These are phyloP conservation scores for Adelges cooleyi DNA, from an alignment of 1,140 invertebrate species.

Conservation along the genomic window DNA sequence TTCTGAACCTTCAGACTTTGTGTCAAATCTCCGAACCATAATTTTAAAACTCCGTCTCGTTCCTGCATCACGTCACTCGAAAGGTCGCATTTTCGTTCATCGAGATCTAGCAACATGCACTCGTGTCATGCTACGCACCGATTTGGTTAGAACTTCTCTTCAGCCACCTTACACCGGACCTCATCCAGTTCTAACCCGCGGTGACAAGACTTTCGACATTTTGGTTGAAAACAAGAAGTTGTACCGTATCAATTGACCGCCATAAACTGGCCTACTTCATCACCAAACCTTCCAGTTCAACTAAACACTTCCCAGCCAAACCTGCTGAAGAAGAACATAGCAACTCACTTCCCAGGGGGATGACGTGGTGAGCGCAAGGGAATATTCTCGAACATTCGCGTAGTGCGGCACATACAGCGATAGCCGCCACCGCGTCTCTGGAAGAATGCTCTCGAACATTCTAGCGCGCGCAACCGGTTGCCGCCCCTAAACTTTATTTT, in stretches of 20 bases:
- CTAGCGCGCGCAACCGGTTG: not conserved
- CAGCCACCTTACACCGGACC: too few relatives aligned
- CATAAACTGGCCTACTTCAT: not conserved
- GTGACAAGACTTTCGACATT: too few relatives aligned
- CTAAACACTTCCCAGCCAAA: not conserved
- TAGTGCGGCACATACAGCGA: not conserved
- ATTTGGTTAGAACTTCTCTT: too few relatives aligned
- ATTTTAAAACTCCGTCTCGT: too few relatives aligned
- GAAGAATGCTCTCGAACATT: not conserved
- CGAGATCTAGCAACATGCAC: too few relatives aligned
- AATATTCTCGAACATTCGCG: not conserved
- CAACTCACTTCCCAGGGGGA: not conserved
- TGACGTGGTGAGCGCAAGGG: not conserved
- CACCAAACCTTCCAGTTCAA: conserved; percentile 3
- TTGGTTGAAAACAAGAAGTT: not conserved
- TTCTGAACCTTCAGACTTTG: too few relatives aligned
- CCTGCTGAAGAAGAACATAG: not conserved
- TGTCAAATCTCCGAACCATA: too few relatives aligned
- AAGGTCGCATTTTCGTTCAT: too few relatives aligned
- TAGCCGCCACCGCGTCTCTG: not conserved
- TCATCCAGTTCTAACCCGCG: too few relatives aligned
- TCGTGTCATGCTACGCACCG: too few relatives aligned
- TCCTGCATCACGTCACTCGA: too few relatives aligned
- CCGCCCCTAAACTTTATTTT: not conserved
- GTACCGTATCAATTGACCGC: not conserved